Conservation (phyloP, 92 coral and sea anemone genomes). For the Siderastrea radians region DNA sequence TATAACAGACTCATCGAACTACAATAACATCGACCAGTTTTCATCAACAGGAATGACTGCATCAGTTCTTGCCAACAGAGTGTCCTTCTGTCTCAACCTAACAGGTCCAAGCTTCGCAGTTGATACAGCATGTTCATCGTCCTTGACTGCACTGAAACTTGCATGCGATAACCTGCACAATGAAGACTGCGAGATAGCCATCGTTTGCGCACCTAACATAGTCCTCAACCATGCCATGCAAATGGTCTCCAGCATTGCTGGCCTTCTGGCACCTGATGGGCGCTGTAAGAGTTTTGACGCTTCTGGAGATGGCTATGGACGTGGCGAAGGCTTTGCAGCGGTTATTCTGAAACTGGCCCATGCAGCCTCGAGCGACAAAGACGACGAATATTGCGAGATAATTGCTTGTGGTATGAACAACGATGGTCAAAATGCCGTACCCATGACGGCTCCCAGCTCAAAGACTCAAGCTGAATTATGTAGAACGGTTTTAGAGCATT, state of each 20-base stretch:
- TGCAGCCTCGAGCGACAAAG: constrained; percentile 60
- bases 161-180: constrained; percentile 71
- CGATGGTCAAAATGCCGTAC: constrained; percentile 90
- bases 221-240: constrained; percentile 59
- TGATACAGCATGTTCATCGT: constrained; percentile 92
- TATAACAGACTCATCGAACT: constrained; percentile 35
- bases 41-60: constrained; percentile 79
- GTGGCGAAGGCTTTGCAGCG: constrained; percentile 95
- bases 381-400: constrained; percentile 81
- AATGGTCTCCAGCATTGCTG: constrained; percentile 77
- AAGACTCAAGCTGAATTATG: constrained; percentile 79
- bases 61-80: constrained; percentile 80
- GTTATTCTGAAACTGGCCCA: constrained; percentile 75
- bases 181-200: constrained; percentile 80
- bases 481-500: constrained; percentile 61
- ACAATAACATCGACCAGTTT: constrained; percentile 76
- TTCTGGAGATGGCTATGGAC: constrained; percentile 92
- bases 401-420: constrained; percentile 90
- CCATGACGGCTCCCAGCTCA: constrained; percentile 91
- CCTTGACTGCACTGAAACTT: constrained; percentile 83
- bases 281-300: constrained; percentile 89
- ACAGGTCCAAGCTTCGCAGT: constrained; percentile 90
- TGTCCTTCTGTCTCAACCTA: constrained; percentile 81
- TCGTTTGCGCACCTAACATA: constrained; percentile 86
- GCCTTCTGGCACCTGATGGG: constrained; percentile 89